Evolutionary conservation across 1,140 invertebrate species (phyloP), one percentile per base, ranked within the genome.

Genomic region (Pseudomyrmex sp.): DNA sequence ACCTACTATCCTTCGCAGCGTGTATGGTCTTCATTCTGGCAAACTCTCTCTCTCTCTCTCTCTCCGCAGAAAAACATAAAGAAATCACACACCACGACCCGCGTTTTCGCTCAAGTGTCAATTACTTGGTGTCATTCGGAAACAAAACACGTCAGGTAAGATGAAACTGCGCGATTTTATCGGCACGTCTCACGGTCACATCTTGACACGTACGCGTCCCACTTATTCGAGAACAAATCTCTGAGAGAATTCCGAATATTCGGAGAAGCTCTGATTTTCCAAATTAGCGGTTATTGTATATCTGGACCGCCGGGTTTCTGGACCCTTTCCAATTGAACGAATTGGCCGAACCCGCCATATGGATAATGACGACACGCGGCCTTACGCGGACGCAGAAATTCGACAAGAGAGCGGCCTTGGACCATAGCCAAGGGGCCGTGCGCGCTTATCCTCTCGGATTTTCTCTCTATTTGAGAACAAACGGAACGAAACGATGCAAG

Each of bases 391-490:
- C 85, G 44, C 68, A 79, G 74, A 66, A 66, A 87, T 88, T 88
- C 86, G 83, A 84, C 82, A 76, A 84, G 86, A 87, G 84, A 87
- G 84, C 83, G 87, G 85, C 84, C 76, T 93, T 94, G 93, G 93
- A 92, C 85, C 84, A 84, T 85, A 90, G 93, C 93, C 93, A 94
- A 93, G 88, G 35, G 35, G 89, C 90, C 85, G 89, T 88, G 86
- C 90, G 88, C 89, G 88, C 89, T 93, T 93, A 93, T 93, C 92
- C 92, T 89, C 89, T 63, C 82, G 92, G 91, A 92, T 94, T 94
- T 93, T 93, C 93, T 93, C 92, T 93, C 92, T 94, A 92, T 94
- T 94, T 94, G 92, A 93, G 93, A 93, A 94, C 93, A 93, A 94
- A 94, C 92, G 91, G 90, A 91, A 93, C 87, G 88, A 91, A 91